Percentiles rank a stretch among this genome's conserved stretches.
Evolutionary conservation across 2,888 invertebrate genomes (phyloP).

Genomic region (Galerucella nymphaeae): DNA sequence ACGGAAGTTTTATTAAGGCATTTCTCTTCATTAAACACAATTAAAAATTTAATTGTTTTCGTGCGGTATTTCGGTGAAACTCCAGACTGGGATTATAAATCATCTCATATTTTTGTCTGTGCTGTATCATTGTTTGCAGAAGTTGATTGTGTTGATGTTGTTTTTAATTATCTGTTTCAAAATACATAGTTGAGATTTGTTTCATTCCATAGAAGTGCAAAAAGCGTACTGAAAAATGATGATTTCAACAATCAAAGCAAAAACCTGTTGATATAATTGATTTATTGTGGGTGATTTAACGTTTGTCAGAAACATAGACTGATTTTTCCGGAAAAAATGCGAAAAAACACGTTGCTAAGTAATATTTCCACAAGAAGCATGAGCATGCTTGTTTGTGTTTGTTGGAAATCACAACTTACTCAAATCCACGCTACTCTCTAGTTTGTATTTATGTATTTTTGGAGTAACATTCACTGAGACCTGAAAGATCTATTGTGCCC

Average conservation of each 20-base stretch:
- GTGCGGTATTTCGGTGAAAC: constrained; percentile 12
- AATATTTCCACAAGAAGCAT: too few species aligned
- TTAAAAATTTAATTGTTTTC: constrained; percentile 25
- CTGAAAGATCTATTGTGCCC: too few species aligned
- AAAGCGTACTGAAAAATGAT: background rate
- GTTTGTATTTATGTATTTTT: too few species aligned
- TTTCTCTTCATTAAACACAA: constrained; percentile 27
- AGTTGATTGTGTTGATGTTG: constrained; percentile 21
- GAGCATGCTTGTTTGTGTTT: too few species aligned
- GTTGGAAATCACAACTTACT: too few species aligned
- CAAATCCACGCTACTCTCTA: too few species aligned
- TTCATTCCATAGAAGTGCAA: background rate
- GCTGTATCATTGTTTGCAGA: constrained; percentile 21
- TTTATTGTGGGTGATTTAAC: background rate
- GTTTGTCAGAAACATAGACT: too few species aligned
- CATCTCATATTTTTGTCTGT: constrained; percentile 20
- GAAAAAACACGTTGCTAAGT: too few species aligned
- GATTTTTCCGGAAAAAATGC: too few species aligned
- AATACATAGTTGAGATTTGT: constrained; percentile 1
- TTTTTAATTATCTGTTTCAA: constrained; percentile 5
- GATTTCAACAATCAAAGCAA: background rate
- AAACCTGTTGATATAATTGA: background rate
- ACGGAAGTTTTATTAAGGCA: constrained; percentile 20
- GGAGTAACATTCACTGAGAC: too few species aligned
- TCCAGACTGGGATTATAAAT: constrained; percentile 22